Base-by-base conservation (phyloP, 2,113 vertebrate species). In the Gallinago paraguaiae region DNA sequence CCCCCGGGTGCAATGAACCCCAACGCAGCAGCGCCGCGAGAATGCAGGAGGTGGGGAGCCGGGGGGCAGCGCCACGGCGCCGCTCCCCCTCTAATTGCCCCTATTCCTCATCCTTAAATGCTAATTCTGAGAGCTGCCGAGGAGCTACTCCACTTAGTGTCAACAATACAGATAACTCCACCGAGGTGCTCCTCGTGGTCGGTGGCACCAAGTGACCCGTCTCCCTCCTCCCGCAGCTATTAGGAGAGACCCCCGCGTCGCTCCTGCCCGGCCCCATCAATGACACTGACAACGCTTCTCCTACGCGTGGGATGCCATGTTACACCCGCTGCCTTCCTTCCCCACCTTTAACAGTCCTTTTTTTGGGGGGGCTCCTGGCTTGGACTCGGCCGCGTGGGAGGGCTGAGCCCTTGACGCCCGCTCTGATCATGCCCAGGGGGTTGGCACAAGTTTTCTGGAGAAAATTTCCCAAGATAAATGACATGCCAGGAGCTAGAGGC, bases 131-230 rank as follows among this genome's bases (percentile, higher is more conserved):
- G 90, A 94, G 94, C 97, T 95, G 81, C 92, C 24, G 2, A 82
- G 89, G 92, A 91, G 95, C 97, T 96, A 72, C 81, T 96, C 96
- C 95, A 83, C 88, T 95, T 96, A 95, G 80, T 94, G 96, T 96
- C 97, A 97, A 95, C 84, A 81, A 90, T 95, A 97, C 64, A 50
- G 92, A 96, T 95, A 86, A 77, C 39, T 51, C 51, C 0, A 0
- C 67, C 28, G 48, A 69, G 3, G 1, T 5, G 28, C 57, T 90
- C 90, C 54, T 87, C 74, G 57, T 70, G 79, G 59, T 92, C 2
- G 0, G 46, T 3, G 7, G 57, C 48, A 50, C 94, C 13, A 59
- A 19, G 80, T 6, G 45, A 60, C 90, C 2, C 2, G 1, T 11
- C n/a, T 67, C 63, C 43, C 19, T 59, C 93, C 90, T 92, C 91